Base-by-base conservation (phyloP, 2,888 invertebrate species). In the Tiphia femorata region DNA sequence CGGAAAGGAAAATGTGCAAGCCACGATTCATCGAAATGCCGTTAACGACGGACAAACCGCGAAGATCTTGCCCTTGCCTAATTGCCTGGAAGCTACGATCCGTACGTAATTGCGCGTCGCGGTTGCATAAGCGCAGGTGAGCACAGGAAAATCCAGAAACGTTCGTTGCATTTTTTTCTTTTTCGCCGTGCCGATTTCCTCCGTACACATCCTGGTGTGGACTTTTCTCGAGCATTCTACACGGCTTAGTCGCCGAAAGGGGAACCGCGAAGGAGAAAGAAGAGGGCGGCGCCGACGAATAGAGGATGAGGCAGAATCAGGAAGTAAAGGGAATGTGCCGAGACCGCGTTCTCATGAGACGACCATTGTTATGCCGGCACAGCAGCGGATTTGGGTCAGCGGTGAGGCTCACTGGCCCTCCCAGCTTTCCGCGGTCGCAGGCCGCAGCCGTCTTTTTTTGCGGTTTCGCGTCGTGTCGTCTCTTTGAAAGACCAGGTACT, bases 361-460 rank as follows among this genome's bases (percentile, higher is more conserved):
- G 52, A 64, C 62, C 63, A 72, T 75, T 73, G 71, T 75, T 72
- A 62, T 59, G 62, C 60, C 59, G 64, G 62, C 63, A 57, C 63
- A 62, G 58, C 59, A 42, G 42, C 61, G 64, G 65, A 77, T 78
- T 71, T 78, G 67, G 76, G 76, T 77, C 78, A 76, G 65, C 73
- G 71, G 67, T 66, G 72, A 68, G 68, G 70, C 68, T 60, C 63
- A 47, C 46, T 63, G 72, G 62, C 62, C 77, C 73, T 72, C 64
- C 66, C 70, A 71, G 68, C 71, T 76, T 76, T 70, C 68, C 71
- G 70, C 70, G 62, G 58, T 65, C 58, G 68, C 58, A 59, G 62
- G 67, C 72, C 67, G 49, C 75, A 67, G 65, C 58, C 64, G 62
- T 56, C 62, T 46, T 64, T 68, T n/a, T 55, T 62, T 68, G 69